Base-by-base conservation (phyloP, 2,888 invertebrate genomes). In the Nemotelus pantherinus region DNA sequence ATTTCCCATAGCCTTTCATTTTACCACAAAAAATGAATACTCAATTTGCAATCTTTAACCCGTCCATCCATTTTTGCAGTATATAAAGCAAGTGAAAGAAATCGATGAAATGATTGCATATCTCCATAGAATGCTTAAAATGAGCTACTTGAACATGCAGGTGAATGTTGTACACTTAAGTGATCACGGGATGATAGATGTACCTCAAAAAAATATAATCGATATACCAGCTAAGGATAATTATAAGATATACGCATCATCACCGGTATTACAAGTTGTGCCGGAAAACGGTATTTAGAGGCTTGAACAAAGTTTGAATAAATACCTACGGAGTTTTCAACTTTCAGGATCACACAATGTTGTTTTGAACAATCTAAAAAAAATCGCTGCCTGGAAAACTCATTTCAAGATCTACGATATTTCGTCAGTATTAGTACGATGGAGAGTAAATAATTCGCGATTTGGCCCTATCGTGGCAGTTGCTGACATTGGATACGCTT, bases 181-280 rank as follows among this genome's bases (percentile, higher is more conserved):
- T 85, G 93, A 94, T 85, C 94, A 94, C 85, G 94, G 94, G 25
- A 92, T 93, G 90, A 84, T 89, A 2, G 85, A 87, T 45, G 90
- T 92, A 0, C 88, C 85, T 0, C 10, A 67, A 47, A n/a, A 10
- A 47, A n/a, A 39, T 48, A 89, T 88, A 81, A 84, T 91, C 50
- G 86, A 87, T 79, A 44, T 47, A 6, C 87, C 89, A 25, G 91
- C 89, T 82, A 82, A 83, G 41, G 63, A 43, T 6, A 63, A 63
- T 43, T 83, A 47, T 4, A 48, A 47, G n/a, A 67, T 86, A 58
- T 88, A 89, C 79, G 90, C 90, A 2, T 84, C 87, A 0, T 88
- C 90, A 39, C 92, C 93, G 3, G 88, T 90, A 55, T 86, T 90
- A 67, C 90, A 90, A 82, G 88, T 93, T 78, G 88, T 88, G 79